A percentile compares a stretch with the other conserved stretches of the same genome.
Conservation (phyloP, 2,888 invertebrate species). For the Uropetala carovei region DNA sequence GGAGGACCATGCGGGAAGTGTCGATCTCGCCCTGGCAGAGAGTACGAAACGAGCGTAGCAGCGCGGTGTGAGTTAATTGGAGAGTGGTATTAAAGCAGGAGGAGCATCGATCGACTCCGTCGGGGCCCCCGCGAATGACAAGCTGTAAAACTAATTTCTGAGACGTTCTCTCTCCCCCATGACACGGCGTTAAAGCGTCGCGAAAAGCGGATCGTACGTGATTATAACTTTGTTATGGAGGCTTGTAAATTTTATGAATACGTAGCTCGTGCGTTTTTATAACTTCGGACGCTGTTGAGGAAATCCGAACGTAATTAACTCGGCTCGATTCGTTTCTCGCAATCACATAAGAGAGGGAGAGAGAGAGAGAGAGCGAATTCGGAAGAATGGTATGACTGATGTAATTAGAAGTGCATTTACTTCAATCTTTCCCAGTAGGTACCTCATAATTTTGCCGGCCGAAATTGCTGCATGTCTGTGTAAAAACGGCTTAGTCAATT, state of each 20-base stretch:
- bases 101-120: not conserved
- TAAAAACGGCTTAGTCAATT: not conserved
- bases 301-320: conserved; percentile 48
- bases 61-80: conserved; percentile 8
- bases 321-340: not conserved
- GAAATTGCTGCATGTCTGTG: not conserved
- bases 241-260: conserved; percentile 8
- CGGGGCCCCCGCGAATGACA: not conserved
- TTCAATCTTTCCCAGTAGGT: not conserved
- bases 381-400: no score
- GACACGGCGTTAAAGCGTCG: conserved; percentile 1
- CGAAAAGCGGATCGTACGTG: conserved; percentile 47
- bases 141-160: conserved; percentile 50
- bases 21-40: not conserved
- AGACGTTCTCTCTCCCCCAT: not conserved
- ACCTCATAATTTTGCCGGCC: not conserved
- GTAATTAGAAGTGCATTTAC: not conserved
- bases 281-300: conserved; percentile 15
- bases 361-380: no score
- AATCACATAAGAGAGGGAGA: not conserved
- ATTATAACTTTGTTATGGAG: conserved; percentile 43
- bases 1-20: no score
- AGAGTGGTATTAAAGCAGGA: conserved; percentile 17
- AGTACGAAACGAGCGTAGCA: not conserved
- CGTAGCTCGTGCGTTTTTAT: conserved; percentile 12